phyloP scores from a whole-genome alignment of 2,113 vertebrate genomes.

The Oryzias javanicus region DNA sequence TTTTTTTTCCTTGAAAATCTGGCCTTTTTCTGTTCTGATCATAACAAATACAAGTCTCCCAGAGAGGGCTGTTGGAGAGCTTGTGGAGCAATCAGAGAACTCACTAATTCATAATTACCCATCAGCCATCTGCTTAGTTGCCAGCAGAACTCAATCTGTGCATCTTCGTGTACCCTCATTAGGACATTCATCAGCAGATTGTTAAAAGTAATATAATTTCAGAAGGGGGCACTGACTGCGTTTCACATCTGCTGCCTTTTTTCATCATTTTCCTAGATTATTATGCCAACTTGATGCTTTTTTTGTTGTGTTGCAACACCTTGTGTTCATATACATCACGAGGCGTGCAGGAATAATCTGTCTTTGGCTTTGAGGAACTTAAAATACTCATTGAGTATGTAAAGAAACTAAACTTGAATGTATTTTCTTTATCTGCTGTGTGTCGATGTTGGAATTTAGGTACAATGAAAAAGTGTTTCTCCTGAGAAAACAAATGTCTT shows the following conservation, averaged over 20 bases:
- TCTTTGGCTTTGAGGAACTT: neutral
- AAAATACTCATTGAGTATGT: neutral
- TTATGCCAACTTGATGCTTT: neutral
- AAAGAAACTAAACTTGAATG: no score
- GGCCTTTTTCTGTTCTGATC: conserved; percentile 22
- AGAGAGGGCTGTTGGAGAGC: conserved; percentile 21
- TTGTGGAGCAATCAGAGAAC: conserved; percentile 44
- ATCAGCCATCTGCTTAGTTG: conserved; percentile 48
- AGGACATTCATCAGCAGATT: conserved; percentile 29
- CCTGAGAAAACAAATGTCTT: conserved; percentile 12
- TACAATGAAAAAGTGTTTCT: conserved; percentile 18
- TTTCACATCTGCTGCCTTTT: conserved; percentile 36
- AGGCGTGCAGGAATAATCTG: neutral
- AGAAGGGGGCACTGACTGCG: conserved; percentile 22
- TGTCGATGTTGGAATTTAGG: conserved; percentile 16
- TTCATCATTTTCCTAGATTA: conserved; percentile 13
- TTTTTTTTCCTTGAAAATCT: conserved; percentile 22
- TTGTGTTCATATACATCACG: neutral
- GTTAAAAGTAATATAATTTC: conserved; percentile 33
- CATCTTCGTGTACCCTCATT: conserved; percentile 31
- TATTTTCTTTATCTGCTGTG: neutral
- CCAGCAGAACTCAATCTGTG: conserved; percentile 29
- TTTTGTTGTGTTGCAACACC: neutral
- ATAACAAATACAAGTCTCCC: conserved; percentile 45
- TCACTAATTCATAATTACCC: conserved; percentile 60